Evolutionary conservation across 2,113 vertebrate species (phyloP), one percentile per base, ranked within the genome.

Genomic region (Neolamprologus cancellatus): DNA sequence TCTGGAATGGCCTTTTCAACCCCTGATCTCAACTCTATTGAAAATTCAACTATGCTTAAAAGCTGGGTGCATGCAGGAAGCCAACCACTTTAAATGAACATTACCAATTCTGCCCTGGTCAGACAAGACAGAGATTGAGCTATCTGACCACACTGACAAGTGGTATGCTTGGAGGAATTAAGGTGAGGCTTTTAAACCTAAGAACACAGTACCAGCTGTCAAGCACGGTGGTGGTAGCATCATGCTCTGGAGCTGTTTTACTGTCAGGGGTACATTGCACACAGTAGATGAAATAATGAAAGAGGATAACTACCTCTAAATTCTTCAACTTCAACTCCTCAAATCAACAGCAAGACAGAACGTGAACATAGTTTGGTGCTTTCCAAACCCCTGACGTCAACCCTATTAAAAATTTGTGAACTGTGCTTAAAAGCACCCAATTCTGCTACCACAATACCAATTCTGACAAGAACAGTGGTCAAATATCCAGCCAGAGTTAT

Each of bases 401-500:
- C 7, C 36, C 12, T 69, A 15, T 41, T 41, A 14, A 25, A 23
- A 13, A 23, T 25, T 15, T 69, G 36, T 69, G 36, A 41, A 69
- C 36, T 41, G 7, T 23, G 5, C 36, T 71, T 6, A 69, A 69
- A 41, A 41, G 64, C 36, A 61, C 28, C 57, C 28, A 13, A 3
- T 20, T 69, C 11, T 41, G 34, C 0, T 39, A 39, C 34, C 1
- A 39, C 34, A 23, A 2, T 8, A 8, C 34, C 34, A 69, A 71
- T 64, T 34, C 59, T 34, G 5, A 0, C 0, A 61, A 34, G 57
- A 61, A n/a, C 6, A 61, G 17, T 12, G 57, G 30, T 7, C 9
- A 61, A 61, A 34, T 61, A 34, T 61, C 9, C 30, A 61, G 9
- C 57, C 17, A 7, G 30, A 0, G 5, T 61, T 61, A 61, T 61